These are phyloP conservation scores for Hirtodrosophila histrioides DNA, from an alignment of 2,888 invertebrate genomes.

Conservation along the genomic window DNA sequence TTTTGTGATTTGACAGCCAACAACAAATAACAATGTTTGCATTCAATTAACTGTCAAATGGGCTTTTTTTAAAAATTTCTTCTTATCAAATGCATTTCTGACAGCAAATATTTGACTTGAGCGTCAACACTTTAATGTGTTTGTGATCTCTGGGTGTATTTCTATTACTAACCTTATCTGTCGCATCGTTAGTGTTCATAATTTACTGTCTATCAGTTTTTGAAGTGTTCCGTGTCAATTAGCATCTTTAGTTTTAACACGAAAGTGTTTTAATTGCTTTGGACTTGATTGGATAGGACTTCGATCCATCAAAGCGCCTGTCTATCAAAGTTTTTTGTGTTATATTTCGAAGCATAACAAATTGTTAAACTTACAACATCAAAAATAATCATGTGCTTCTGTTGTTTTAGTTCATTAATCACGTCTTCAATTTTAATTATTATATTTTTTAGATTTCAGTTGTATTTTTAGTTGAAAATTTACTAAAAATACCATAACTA, in stretches of 20 bases:
- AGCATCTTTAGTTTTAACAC: slow-evolving; percentile 28
- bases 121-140: slow-evolving; percentile 17
- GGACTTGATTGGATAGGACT: slow-evolving; percentile 16
- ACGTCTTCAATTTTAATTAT: slow-evolving; percentile 42
- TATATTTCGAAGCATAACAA: neutral
- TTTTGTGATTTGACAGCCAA: slow-evolving; percentile 45
- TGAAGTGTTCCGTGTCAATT: slow-evolving; percentile 36
- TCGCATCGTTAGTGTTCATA: slow-evolving; percentile 17
- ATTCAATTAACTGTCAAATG: slow-evolving; percentile 56
- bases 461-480: slow-evolving; percentile 41
- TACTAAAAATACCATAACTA: slow-evolving; percentile 39
- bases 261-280: slow-evolving; percentile 11
- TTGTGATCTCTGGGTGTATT: slow-evolving; percentile 13
- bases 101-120: slow-evolving; percentile 36
- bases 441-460: slow-evolving; percentile 13
- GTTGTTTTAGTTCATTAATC: slow-evolving; percentile 43
- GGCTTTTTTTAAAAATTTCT: slow-evolving; percentile 9
- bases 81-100: slow-evolving; percentile 28
- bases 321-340: slow-evolving; percentile 18
- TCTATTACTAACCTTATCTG: slow-evolving; percentile 18
- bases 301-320: slow-evolving; percentile 28
- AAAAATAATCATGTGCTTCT: slow-evolving; percentile 17
- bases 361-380: slow-evolving; percentile 16
- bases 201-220: slow-evolving; percentile 39
- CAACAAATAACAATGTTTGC: slow-evolving; percentile 34